These are phyloP conservation scores for Smittia aterrima DNA, from an alignment of 2,888 invertebrate genomes.

Conservation along the genomic window DNA sequence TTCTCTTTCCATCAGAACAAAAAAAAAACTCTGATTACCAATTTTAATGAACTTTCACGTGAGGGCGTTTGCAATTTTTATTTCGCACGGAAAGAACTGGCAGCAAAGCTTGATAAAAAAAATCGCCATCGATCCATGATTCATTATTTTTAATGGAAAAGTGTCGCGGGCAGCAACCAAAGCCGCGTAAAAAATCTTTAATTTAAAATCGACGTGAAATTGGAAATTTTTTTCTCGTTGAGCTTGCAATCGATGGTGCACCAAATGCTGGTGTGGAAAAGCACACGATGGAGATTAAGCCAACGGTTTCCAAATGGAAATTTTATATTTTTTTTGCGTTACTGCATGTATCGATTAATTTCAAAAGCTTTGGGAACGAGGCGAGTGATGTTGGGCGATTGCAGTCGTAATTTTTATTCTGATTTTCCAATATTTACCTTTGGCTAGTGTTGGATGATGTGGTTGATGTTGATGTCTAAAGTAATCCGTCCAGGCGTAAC, in stretches of 20 bases:
- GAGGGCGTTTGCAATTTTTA: constrained; percentile 28
- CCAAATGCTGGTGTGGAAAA: constrained; percentile 20
- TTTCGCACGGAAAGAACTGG: constrained; percentile 7
- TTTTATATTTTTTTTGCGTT: constrained; percentile 7
- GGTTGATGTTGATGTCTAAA: constrained; percentile 60
- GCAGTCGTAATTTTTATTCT: neutral
- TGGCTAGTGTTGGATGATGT: constrained; percentile 60
- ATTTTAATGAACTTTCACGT: constrained; percentile 35
- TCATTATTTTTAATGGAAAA: constrained; percentile 39
- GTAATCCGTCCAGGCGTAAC: constrained; percentile 72
- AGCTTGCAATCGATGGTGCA: constrained; percentile 2
- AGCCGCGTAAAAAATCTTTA: constrained; percentile 21
- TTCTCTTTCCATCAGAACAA: no score
- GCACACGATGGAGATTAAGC: constrained; percentile 9
- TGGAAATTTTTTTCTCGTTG: constrained; percentile 17
- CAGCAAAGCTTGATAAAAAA: constrained; percentile 4
- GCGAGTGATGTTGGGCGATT: neutral
- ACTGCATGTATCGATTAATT: constrained; percentile 27
- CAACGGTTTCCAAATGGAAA: constrained; percentile 10
- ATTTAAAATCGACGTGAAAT: constrained; percentile 26
- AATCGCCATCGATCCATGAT: constrained; percentile 21
- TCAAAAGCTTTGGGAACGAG: no score
- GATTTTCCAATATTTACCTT: constrained; percentile 57
- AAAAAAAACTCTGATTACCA: constrained; percentile 31
- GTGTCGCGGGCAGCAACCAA: constrained; percentile 20